Conservation (phyloP, 2,888 invertebrate genomes). For the Girardia tigrina region DNA sequence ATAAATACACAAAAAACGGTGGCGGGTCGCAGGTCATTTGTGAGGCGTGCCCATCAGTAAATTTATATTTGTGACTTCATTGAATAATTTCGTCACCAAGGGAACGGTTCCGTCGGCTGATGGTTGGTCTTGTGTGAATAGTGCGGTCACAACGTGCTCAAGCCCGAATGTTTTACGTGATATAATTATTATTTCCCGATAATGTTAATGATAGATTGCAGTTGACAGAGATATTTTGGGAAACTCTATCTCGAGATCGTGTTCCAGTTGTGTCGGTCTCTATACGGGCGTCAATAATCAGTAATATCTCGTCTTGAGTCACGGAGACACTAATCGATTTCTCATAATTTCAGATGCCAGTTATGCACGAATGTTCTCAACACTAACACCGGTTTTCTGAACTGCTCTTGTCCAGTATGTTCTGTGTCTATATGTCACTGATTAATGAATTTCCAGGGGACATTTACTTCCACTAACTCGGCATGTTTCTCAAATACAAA, state of each 20-base stretch:
- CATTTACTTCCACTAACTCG: no score
- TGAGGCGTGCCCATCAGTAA: neutral
- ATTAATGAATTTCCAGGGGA: neutral
- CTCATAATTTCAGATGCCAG: neutral
- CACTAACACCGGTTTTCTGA: neutral
- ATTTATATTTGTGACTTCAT: neutral
- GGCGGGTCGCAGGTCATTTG: neutral
- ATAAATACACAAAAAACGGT: neutral
- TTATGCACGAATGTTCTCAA: neutral
- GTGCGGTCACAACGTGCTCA: neutral
- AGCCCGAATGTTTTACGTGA: neutral
- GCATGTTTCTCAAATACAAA: no score
- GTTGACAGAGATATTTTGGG: neutral
- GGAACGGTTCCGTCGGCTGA: neutral
- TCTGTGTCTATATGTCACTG: neutral
- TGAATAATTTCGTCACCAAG: neutral
- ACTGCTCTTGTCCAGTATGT: neutral
- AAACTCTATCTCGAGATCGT: neutral
- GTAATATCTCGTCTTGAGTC: neutral
- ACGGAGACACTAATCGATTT: neutral
- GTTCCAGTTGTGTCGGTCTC: neutral
- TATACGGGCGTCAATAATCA: neutral
- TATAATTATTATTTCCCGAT: neutral
- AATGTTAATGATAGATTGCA: neutral
- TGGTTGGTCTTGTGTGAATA: neutral